Percentiles rank a stretch among this genome's conserved stretches.
phyloP scores from a whole-genome alignment of 2,797 vertebrate genomes.

The Diceros bicornis region DNA sequence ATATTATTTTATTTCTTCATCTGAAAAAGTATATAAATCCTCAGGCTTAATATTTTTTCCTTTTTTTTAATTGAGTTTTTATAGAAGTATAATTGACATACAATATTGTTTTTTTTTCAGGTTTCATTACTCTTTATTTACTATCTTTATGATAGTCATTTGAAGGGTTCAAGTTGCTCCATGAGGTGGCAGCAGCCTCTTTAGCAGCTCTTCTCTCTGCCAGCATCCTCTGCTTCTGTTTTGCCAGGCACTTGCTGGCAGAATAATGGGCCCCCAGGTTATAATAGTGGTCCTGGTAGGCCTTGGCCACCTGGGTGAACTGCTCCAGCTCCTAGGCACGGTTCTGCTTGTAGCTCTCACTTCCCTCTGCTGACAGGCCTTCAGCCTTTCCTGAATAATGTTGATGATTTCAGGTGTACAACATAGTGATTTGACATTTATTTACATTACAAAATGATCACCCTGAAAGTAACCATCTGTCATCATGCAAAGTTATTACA shows the following conservation, averaged over 20 bases:
- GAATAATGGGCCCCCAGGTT: slow-evolving; percentile 94
- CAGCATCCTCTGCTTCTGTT: slow-evolving; percentile 98
- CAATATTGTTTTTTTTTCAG: too few relatives aligned
- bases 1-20: slow-evolving; percentile 49
- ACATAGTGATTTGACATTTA: too few relatives aligned
- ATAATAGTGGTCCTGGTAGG: slow-evolving; percentile 92
- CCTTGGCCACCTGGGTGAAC: slow-evolving; percentile 91
- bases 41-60: not conserved
- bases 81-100: too few relatives aligned
- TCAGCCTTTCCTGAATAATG: slow-evolving; percentile 92
- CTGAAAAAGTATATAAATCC: not conserved
- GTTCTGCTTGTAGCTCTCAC: slow-evolving; percentile 92
- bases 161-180: slow-evolving; percentile 92
- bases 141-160: not conserved
- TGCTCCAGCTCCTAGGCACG: slow-evolving; percentile 91
- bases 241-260: slow-evolving; percentile 95
- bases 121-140: not conserved
- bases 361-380: slow-evolving; percentile 93
- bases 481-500: too few relatives aligned
- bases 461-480: too few relatives aligned
- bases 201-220: slow-evolving; percentile 88
- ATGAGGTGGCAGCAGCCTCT: slow-evolving; percentile 87
- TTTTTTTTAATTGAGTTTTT: not conserved
- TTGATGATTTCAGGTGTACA: slow-evolving; percentile 91
- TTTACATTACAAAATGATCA: too few relatives aligned